phyloP scores from a whole-genome alignment of 2,797 vertebrate species.

The Takifugu ocellatus region DNA sequence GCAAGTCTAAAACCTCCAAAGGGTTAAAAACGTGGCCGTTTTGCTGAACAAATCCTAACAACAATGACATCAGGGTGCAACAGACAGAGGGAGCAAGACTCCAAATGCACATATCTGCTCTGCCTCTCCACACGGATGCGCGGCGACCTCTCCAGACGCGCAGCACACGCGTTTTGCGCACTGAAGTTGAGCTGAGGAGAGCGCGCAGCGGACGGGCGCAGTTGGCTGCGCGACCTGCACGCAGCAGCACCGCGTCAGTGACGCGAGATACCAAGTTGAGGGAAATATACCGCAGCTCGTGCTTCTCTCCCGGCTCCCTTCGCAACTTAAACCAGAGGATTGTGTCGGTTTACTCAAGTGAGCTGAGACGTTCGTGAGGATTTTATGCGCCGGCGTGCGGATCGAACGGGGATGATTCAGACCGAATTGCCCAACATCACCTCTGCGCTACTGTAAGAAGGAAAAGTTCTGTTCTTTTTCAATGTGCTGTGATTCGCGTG shows the following conservation, averaged over 20 bases:
- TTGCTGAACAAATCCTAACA: slow-evolving; percentile 26
- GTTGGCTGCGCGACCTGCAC: too few relatives aligned
- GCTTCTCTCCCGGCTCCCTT: slow-evolving; percentile 14
- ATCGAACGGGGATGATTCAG: slow-evolving; percentile 39
- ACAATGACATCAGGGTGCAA: slow-evolving; percentile 36
- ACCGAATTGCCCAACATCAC: slow-evolving; percentile 16
- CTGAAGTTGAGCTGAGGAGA: slow-evolving; percentile 39
- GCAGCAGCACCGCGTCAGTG: too few relatives aligned
- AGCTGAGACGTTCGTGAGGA: slow-evolving; percentile 32
- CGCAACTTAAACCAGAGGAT: slow-evolving; percentile 37
- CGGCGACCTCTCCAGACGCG: slow-evolving; percentile 52
- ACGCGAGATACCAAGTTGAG: not conserved
- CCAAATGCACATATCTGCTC: slow-evolving; percentile 26
- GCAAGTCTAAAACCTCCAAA: slow-evolving; percentile 6
- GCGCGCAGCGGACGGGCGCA: slow-evolving; percentile 23
- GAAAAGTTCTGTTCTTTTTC: not conserved
- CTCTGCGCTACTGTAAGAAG: slow-evolving; percentile 44
- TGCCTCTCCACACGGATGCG: slow-evolving; percentile 37
- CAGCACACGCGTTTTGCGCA: slow-evolving; percentile 53
- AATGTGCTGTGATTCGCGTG: too few relatives aligned
- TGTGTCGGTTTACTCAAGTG: slow-evolving; percentile 6
- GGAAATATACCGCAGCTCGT: not conserved
- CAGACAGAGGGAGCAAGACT: slow-evolving; percentile 31
- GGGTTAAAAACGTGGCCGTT: slow-evolving; percentile 47
- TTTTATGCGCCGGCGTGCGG: slow-evolving; percentile 47